A percentile compares a stretch with the other conserved stretches of the same genome.
phyloP scores from a whole-genome alignment of 2,797 vertebrate genomes.

The Microctenopoma lineatum region DNA sequence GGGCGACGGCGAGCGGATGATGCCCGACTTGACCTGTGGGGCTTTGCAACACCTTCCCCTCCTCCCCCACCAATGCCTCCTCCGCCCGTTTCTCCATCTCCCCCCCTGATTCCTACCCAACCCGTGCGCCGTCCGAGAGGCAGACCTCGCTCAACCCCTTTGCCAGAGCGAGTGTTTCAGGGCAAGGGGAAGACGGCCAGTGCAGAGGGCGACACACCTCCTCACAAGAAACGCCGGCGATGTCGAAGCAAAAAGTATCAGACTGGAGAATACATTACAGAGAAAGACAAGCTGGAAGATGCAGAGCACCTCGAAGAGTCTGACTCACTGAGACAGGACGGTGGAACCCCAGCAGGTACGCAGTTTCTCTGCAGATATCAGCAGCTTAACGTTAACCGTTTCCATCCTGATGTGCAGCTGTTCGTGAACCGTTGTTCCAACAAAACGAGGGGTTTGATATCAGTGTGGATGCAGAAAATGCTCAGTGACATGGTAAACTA shows the following conservation, averaged over 20 bases:
- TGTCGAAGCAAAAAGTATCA: conserved; percentile 95
- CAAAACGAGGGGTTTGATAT: no score
- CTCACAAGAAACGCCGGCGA: conserved; percentile 90
- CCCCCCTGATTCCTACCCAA: conserved; percentile 48
- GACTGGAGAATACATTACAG: conserved; percentile 93
- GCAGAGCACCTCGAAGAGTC: conserved; percentile 69
- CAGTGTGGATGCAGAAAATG: no score
- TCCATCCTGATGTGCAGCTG: neutral
- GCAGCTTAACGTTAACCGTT: conserved; percentile 28
- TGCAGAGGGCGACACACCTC: conserved; percentile 74
- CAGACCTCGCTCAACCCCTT: conserved; percentile 85
- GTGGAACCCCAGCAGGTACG: conserved; percentile 70
- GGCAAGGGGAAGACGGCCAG: conserved; percentile 78
- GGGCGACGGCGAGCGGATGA: conserved; percentile 85
- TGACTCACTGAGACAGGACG: conserved; percentile 46
- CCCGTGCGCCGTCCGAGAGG: conserved; percentile 85
- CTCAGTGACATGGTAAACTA: no score
- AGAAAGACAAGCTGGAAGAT: conserved; percentile 89
- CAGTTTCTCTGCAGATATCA: conserved; percentile 14
- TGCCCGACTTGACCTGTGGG: conserved; percentile 86
- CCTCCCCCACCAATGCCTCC: conserved; percentile 67
- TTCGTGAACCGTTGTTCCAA: no score
- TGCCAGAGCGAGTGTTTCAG: conserved; percentile 80
- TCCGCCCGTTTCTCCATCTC: conserved; percentile 50
- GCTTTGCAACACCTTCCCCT: conserved; percentile 81